These are phyloP conservation scores for Bombus confusus DNA, from an alignment of 1,140 invertebrate genomes.

Conservation along the genomic window DNA sequence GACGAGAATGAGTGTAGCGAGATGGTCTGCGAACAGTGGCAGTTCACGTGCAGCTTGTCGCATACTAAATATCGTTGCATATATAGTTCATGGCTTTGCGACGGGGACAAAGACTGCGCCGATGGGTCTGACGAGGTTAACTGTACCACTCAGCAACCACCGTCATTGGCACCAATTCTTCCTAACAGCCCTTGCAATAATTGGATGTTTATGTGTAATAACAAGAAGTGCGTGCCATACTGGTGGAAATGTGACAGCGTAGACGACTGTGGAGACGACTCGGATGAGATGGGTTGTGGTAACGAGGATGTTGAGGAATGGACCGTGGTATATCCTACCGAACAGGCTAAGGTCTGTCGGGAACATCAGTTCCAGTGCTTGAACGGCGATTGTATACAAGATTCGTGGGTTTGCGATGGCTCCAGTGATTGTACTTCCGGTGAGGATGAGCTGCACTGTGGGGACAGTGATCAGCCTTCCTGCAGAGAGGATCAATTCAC, in stretches of 20 bases:
- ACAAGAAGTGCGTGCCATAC: slow-evolving; percentile 91
- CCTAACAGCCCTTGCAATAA: slow-evolving; percentile 85
- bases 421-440: slow-evolving; percentile 88
- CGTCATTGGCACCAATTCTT: slow-evolving; percentile 70
- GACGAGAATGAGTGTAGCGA: slow-evolving; percentile 77
- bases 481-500: slow-evolving; percentile 85
- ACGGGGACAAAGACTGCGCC: slow-evolving; percentile 87
- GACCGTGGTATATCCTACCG: slow-evolving; percentile 68
- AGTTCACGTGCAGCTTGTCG: slow-evolving; percentile 78
- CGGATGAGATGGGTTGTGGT: slow-evolving; percentile 89
- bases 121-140: slow-evolving; percentile 89
- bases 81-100: slow-evolving; percentile 86
- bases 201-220: slow-evolving; percentile 90
- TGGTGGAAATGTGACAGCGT: slow-evolving; percentile 91
- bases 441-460: slow-evolving; percentile 86
- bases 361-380: slow-evolving; percentile 89
- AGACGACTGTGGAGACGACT: slow-evolving; percentile 90
- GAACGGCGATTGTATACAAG: slow-evolving; percentile 88
- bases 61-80: slow-evolving; percentile 73
- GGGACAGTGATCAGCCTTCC: slow-evolving; percentile 38
- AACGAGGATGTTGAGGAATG: slow-evolving; percentile 66
- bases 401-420: slow-evolving; percentile 91
- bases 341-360: slow-evolving; percentile 80
- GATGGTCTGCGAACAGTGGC: slow-evolving; percentile 81
- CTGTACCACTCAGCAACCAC: slow-evolving; percentile 79